A percentile compares a stretch with the other conserved stretches of the same genome.
These are phyloP conservation scores for Oncorhynchus clarkii DNA, from an alignment of 2,113 vertebrate genomes.

Conservation along the genomic window DNA sequence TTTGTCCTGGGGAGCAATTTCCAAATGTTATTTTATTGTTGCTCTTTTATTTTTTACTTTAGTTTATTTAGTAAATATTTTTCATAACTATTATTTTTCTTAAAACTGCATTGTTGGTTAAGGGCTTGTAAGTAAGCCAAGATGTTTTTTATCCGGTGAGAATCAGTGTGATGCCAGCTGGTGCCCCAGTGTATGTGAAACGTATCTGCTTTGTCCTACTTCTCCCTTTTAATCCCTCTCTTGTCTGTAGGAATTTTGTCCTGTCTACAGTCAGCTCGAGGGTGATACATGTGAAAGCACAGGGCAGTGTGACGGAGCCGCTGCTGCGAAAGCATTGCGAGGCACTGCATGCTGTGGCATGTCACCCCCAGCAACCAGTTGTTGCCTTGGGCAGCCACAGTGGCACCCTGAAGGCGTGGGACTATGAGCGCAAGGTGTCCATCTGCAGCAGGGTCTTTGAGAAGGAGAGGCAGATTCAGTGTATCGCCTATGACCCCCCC, in stretches of 20 bases:
- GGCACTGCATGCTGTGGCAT: slow-evolving; percentile 77
- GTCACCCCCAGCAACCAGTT: slow-evolving; percentile 77
- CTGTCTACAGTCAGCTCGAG: slow-evolving; percentile 78
- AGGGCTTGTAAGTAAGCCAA: slow-evolving; percentile 26
- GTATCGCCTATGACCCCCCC: slow-evolving; percentile 80
- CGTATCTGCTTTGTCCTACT: background rate
- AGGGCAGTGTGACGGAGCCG: slow-evolving; percentile 61
- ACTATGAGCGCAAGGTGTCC: slow-evolving; percentile 71
- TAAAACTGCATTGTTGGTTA: slow-evolving; percentile 37
- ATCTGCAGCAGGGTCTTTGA: slow-evolving; percentile 77
- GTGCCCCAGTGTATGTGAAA: background rate
- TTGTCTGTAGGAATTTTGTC: slow-evolving; percentile 83
- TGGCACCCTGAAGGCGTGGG: slow-evolving; percentile 84
- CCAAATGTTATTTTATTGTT: too few relatives aligned
- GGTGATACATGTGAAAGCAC: slow-evolving; percentile 74
- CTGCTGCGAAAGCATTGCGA: slow-evolving; percentile 73
- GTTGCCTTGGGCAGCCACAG: slow-evolving; percentile 78
- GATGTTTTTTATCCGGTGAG: slow-evolving; percentile 75
- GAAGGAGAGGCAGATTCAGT: slow-evolving; percentile 71
- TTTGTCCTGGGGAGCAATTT: too few relatives aligned
- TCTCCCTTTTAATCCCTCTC: background rate
- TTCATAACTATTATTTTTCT: too few relatives aligned
- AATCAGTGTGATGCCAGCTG: background rate
- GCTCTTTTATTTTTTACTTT: too few relatives aligned
- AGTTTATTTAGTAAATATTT: too few relatives aligned